A percentile compares a stretch with the other conserved stretches of the same genome.
phyloP scores from a whole-genome alignment of 2,888 invertebrate species.

The Thecophora atra region DNA sequence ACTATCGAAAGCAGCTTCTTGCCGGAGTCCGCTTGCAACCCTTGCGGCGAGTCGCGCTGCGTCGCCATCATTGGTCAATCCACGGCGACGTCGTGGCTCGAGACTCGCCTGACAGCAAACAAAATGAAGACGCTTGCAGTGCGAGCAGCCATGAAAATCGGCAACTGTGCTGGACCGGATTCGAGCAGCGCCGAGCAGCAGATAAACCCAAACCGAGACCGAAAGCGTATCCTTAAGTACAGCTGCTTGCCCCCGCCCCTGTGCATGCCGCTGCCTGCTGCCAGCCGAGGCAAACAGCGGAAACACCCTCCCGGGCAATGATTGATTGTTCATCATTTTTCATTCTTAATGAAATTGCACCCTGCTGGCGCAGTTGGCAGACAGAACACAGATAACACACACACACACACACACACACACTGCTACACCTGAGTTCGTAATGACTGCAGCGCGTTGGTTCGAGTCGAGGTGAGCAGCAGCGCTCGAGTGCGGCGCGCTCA shows the following conservation, averaged over 20 bases:
- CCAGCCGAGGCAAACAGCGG: conserved; percentile 27
- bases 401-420: conserved; percentile 19
- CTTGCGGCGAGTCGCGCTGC: background rate
- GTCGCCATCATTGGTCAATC: conserved; percentile 8
- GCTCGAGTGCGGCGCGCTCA: conserved; percentile 37
- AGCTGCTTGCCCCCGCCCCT: background rate
- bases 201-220: background rate
- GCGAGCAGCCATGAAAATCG: conserved; percentile 33
- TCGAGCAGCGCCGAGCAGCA: conserved; percentile 46
- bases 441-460: conserved; percentile 27
- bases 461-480: conserved; percentile 27
- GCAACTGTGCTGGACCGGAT: conserved; percentile 40
- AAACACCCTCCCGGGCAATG: conserved; percentile 65
- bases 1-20: background rate
- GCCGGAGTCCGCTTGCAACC: conserved; percentile 17
- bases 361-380: conserved; percentile 59
- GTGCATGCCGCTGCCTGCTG: background rate
- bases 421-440: conserved; percentile 30
- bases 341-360: conserved; percentile 68
- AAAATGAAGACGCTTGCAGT: conserved; percentile 29
- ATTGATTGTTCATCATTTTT: conserved; percentile 68
- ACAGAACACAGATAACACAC: conserved; percentile 13
- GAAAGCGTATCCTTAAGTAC: background rate
- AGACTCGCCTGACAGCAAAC: background rate
- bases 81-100: background rate